Evolutionary conservation across 2,113 vertebrate species (phyloP), one percentile per base, ranked within the genome.

Genomic region (Glaucomys volans): DNA sequence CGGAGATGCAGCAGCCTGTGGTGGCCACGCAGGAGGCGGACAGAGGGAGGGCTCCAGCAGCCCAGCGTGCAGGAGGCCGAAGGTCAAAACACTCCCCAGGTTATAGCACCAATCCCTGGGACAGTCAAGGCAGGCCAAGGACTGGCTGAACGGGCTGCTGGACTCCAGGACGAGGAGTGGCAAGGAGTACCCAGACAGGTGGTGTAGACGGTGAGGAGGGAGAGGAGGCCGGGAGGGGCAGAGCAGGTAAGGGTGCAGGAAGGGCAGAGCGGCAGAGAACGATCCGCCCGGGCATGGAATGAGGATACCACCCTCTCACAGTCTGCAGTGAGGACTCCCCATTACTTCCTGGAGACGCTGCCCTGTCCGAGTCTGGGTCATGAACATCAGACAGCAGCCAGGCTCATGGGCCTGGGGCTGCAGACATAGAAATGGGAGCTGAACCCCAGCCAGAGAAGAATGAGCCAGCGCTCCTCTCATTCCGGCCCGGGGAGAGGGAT

Each of bases 1-100:
- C 64, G 8, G 52, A 42, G 66, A 87, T 47, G 5, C 44, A 30
- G 28, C 1, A 11, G 17, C 37, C 9, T 20, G 71, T 13, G n/a
- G 5, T 4, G 4, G 42, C 37, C 12, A 0, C 0, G 0, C 30
- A 11, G 30, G 1, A 3, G 7, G 0, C 1, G 12, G 84, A 32
- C 7, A 14, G 37, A 66, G 37, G 66, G 42, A 22, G 47, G 30
- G 75, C 10, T 5, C 79, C 37, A 20, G n/a, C 42, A 44, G 50
- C 22, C 42, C 13, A 8, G 66, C 42, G 54, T 5, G 67, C 13
- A 0, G 59, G 0, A 76, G 66, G n/a, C 35, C 44, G 6, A 37
- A 62, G 66, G 16, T 40, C 37, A 40, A 57, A 37, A 4, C 6
- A 1, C 8, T 26, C 13, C 37, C 50, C 24, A 17, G 30, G 0